Base-by-base conservation (phyloP, 2,113 vertebrate genomes). In the Smithornis capensis region DNA sequence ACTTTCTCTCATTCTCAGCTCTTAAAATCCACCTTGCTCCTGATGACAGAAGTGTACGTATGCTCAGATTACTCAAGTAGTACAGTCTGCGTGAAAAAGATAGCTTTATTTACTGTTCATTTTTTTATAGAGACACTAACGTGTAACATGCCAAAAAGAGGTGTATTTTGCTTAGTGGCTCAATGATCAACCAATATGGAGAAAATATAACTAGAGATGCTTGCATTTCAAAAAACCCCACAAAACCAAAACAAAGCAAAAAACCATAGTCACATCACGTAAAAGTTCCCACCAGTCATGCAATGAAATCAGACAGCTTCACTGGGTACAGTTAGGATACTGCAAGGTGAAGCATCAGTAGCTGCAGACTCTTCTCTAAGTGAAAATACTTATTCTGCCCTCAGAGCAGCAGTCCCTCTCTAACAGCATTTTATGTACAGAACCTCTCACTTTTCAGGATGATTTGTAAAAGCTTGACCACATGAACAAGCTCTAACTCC, bases 191-290 rank as follows among this genome's bases (percentile, higher is more conserved):
- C 47, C 38, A 25, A 10, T 21, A 53, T 4, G 24, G 9, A 57
- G 25, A 53, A 83, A 40, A 67, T 13, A 10, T 6, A 65, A 44
- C 21, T 63, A 50, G 11, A 42, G 37, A 63, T 11, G 5, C 19
- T 8, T 8, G 7, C 3, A 8, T 68, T 76, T 19, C 19, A 57
- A 52, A 50, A 75, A 28, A 15, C n/a, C n/a, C n/a, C n/a, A n/a
- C 40, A 82, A 75, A 67, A 35, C 40, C 13, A 44, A 44, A 44
- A 44, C 42, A 44, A 44, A 44, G 6, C 42, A 44, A 44, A 44
- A 44, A 44, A 3, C 17, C 31, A 71, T 14, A 60, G 22, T 35
- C 22, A 52, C 31, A 12, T 2, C 11, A 35, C 0, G 0, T 7
- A 44, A 8, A 53, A 28, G 14, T 38, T 49, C 10, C 40, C 27